Base-by-base conservation (phyloP, 2,113 vertebrate genomes). In the Haemorhous mexicanus region DNA sequence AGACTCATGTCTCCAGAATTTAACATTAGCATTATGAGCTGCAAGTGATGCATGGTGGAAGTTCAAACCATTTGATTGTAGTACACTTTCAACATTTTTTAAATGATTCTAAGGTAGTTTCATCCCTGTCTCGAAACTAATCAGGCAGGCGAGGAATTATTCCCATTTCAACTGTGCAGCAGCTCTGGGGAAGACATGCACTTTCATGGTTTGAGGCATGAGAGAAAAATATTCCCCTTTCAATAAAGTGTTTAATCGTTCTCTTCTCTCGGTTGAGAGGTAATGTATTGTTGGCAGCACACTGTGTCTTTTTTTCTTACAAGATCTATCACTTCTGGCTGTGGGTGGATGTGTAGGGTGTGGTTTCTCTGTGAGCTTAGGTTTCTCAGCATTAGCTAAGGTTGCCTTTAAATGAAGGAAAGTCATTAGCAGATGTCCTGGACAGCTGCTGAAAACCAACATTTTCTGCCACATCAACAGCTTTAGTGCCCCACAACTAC, bases 1-100 rank as follows among this genome's bases (percentile, higher is more conserved):
- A 95, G 96, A 96, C 89, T 95, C 10, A 10, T 88, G 93, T 96
- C 95, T 97, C 92, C 95, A 93, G 88, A 88, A 92, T 85, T 95
- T 72, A 74, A 88, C 75, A 95, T 97, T 95, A 96, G 78, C 75
- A 19, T 88, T 90, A 88, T 86, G 90, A 94, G 59, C 82, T 93
- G 85, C 75, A 93, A 93, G 39, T 83, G 43, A 59, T 85, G 63
- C 61, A 39, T 7, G 2, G 61, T 90, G n/a, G 64, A 92, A 95
- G 96, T 96, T 96, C 95, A 96, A 96, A 95, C 76, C 91, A 64
- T 95, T 96, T 95, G 73, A 93, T 70, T 24, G 30, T 78, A 72
- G 93, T 67, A 84, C 86, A 92, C 56, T 96, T 93, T 87, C 66
- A 93, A n/a, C 35, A 47, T 91, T 90, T 93, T 91, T 81, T 16